Conservation (phyloP, 2,888 invertebrate genomes). For the Endotricha flammealis region DNA sequence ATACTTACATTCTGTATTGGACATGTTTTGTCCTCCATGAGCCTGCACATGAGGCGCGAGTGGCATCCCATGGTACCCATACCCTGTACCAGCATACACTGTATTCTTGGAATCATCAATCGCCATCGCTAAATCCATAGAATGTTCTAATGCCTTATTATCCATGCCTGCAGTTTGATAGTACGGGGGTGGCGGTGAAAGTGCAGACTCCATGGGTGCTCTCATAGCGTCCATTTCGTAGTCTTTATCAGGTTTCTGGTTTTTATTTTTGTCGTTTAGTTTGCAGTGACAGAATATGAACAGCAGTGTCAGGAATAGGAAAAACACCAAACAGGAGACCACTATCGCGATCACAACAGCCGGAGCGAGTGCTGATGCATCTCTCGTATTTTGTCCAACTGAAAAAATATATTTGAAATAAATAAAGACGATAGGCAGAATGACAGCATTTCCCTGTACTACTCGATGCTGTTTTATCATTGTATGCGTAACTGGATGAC, state of each 20-base stretch:
- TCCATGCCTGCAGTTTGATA: conserved; percentile 92
- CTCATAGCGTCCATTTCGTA: conserved; percentile 94
- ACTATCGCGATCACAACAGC: conserved; percentile 75
- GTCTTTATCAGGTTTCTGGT: conserved; percentile 87
- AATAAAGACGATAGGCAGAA: too few relatives aligned
- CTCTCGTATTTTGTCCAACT: conserved; percentile 90
- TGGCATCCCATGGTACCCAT: conserved; percentile 89
- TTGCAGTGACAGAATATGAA: conserved; percentile 92
- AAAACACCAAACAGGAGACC: conserved; percentile 76
- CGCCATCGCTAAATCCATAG: conserved; percentile 89
- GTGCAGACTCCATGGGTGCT: conserved; percentile 90
- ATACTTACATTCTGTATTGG: conserved; percentile 88
- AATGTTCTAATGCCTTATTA: conserved; percentile 94
- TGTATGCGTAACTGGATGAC: too few relatives aligned
- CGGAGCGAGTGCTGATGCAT: conserved; percentile 86
- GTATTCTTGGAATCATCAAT: conserved; percentile 92
- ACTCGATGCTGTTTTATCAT: too few relatives aligned
- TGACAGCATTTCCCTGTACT: too few relatives aligned
- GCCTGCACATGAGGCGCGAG: conserved; percentile 82
- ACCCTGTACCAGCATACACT: conserved; percentile 84
- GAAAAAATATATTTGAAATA: conserved; percentile 27
- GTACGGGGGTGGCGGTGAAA: conserved; percentile 92
- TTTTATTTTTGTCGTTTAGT: conserved; percentile 85
- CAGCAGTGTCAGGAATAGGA: conserved; percentile 85
- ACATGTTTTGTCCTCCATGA: conserved; percentile 81